A percentile compares a stretch with the other conserved stretches of the same genome.
Conservation (phyloP, 2,888 invertebrate genomes). For the Micropterix aruncella region DNA sequence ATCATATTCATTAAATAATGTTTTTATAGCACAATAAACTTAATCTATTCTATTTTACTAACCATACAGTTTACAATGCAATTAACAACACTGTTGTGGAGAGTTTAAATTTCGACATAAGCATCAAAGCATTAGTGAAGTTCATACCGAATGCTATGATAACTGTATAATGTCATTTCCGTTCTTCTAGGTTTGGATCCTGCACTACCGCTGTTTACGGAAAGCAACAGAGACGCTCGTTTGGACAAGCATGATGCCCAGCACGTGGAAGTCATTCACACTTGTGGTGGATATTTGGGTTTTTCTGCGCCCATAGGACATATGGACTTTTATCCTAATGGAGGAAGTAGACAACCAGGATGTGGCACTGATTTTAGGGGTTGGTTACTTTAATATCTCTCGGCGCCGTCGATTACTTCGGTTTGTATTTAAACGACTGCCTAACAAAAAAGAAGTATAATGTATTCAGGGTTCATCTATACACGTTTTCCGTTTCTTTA, state of each 20-base stretch:
- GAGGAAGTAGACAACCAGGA: constrained; percentile 42
- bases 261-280: constrained; percentile 47
- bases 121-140: too few relatives aligned
- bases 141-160: background rate
- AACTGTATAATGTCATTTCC: background rate
- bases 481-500: too few relatives aligned
- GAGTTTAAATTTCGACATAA: too few relatives aligned
- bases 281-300: constrained; percentile 46
- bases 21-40: too few relatives aligned
- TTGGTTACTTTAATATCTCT: too few relatives aligned
- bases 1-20: too few relatives aligned
- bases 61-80: background rate
- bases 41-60: too few relatives aligned
- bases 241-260: constrained; percentile 42
- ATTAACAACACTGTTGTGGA: too few relatives aligned
- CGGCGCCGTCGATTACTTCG: too few relatives aligned
- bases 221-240: constrained; percentile 35
- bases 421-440: too few relatives aligned
- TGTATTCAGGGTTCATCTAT: too few relatives aligned
- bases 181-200: constrained; percentile 37
- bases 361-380: constrained; percentile 39
- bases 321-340: constrained; percentile 50
- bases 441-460: too few relatives aligned
- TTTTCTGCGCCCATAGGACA: constrained; percentile 41
- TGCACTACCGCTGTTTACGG: constrained; percentile 39